Conservation (phyloP, 2,888 invertebrate genomes). For the Synanthedon tipuliformis region DNA sequence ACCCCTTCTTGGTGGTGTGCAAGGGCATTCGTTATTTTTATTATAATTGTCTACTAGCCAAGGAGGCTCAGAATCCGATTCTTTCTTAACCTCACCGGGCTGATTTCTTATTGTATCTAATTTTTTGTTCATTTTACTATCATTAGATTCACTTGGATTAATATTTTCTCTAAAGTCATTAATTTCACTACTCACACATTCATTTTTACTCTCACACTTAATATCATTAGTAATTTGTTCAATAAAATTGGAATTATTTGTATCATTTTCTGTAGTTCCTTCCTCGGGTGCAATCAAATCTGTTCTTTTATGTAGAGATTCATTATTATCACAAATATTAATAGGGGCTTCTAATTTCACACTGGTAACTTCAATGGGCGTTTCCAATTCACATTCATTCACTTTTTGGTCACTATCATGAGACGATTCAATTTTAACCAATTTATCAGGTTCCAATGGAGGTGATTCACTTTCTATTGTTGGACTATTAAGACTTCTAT, state of each 20-base stretch:
- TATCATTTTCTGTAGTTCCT: constrained; percentile 24
- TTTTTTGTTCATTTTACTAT: constrained; percentile 52
- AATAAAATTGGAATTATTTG: constrained; percentile 24
- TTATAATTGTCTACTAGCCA: constrained; percentile 60
- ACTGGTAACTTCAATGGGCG: constrained; percentile 24
- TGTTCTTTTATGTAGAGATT: constrained; percentile 44
- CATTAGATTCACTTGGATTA: constrained; percentile 57
- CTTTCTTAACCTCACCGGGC: constrained; percentile 50
- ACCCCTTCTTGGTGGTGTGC: constrained; percentile 72
- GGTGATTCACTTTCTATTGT: constrained; percentile 40
- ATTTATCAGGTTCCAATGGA: constrained; percentile 27
- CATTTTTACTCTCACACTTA: constrained; percentile 41
- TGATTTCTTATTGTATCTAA: constrained; percentile 37
- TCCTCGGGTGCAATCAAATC: constrained; percentile 18
- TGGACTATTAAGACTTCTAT: constrained; percentile 33
- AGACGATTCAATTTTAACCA: constrained; percentile 31
- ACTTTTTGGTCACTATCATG: constrained; percentile 23
- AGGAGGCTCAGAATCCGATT: constrained; percentile 45
- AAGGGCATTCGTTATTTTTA: constrained; percentile 61
- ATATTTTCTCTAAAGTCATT: constrained; percentile 66
- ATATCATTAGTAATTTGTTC: constrained; percentile 35
- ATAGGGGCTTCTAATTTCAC: constrained; percentile 26
- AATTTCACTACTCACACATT: constrained; percentile 55
- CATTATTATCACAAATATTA: constrained; percentile 39
- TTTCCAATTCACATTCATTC: constrained; percentile 16